Evolutionary conservation across 2,797 vertebrate species (phyloP).

Genomic region (Spondyliosoma cantharus): DNA sequence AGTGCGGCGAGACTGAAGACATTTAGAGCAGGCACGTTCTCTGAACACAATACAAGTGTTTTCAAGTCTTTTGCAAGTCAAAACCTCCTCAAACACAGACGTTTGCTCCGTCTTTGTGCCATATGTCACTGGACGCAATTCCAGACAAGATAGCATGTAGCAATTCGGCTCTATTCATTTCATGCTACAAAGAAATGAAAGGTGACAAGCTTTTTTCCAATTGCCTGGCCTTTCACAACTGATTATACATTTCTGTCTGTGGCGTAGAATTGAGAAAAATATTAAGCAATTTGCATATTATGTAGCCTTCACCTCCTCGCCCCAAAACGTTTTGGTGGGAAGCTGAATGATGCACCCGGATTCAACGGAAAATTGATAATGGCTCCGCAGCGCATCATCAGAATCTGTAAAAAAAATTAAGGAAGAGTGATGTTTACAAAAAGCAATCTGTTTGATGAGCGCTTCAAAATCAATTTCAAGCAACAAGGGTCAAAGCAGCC

Average conservation of each 20-base stretch:
- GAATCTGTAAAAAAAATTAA: slow-evolving; percentile 65
- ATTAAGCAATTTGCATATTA: slow-evolving; percentile 57
- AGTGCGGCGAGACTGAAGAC: slow-evolving; percentile 34
- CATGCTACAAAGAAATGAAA: slow-evolving; percentile 52
- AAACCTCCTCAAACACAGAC: slow-evolving; percentile 1
- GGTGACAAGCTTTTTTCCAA: slow-evolving; percentile 60
- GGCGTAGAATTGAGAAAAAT: slow-evolving; percentile 56
- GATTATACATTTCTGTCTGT: slow-evolving; percentile 51
- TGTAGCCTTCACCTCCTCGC: slow-evolving; percentile 25
- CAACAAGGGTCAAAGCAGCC: slow-evolving; percentile 70
- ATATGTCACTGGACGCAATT: slow-evolving; percentile 23
- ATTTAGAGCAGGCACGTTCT: background rate
- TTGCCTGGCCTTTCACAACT: slow-evolving; percentile 51
- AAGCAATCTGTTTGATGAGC: slow-evolving; percentile 72
- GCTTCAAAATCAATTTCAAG: slow-evolving; percentile 78
- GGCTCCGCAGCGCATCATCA: slow-evolving; percentile 40
- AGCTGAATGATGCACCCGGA: slow-evolving; percentile 38
- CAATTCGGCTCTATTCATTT: slow-evolving; percentile 50
- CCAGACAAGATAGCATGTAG: slow-evolving; percentile 35
- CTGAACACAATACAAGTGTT: background rate
- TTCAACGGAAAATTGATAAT: slow-evolving; percentile 62
- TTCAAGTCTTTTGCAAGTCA: slow-evolving; percentile 9
- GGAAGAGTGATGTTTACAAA: slow-evolving; percentile 73
- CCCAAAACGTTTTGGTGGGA: slow-evolving; percentile 14
- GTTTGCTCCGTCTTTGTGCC: slow-evolving; percentile 7